Evolutionary conservation across 2,797 vertebrate species (phyloP).

Genomic region (Poeciliopsis infans): DNA sequence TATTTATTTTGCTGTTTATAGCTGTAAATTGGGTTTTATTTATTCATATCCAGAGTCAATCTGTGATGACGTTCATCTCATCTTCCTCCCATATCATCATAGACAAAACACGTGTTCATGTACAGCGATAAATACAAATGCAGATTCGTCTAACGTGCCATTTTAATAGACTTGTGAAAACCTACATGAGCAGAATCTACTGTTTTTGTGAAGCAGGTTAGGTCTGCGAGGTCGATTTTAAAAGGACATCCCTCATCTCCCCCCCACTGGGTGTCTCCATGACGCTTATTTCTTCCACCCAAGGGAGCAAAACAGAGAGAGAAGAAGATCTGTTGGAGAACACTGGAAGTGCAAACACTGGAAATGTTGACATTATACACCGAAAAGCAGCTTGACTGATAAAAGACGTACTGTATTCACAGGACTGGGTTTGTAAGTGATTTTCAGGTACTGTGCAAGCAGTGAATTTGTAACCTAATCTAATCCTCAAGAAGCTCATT

Average conservation of each 20-base stretch:
- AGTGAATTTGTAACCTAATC: conserved; percentile 57
- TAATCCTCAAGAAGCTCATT: conserved; percentile 16
- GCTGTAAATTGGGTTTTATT: conserved; percentile 73
- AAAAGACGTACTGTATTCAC: conserved; percentile 33
- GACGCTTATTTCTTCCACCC: conserved; percentile 65
- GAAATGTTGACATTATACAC: conserved; percentile 35
- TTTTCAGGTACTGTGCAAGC: conserved; percentile 63
- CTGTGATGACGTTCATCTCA: conserved; percentile 34
- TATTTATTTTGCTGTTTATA: conserved; percentile 70
- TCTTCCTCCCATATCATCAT: conserved; percentile 45
- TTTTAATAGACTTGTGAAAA: conserved; percentile 69
- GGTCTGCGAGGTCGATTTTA: conserved; percentile 38
- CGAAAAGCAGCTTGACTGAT: conserved; percentile 42
- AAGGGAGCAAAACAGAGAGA: conserved; percentile 37
- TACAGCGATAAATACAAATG: conserved; percentile 56
- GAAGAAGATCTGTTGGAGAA: conserved; percentile 36
- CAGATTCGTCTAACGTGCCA: conserved; percentile 77
- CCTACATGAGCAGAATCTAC: conserved; percentile 41
- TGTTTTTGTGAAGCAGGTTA: conserved; percentile 49
- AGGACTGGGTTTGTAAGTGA: conserved; percentile 55
- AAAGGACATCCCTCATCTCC: conserved; percentile 41
- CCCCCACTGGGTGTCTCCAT: conserved; percentile 61
- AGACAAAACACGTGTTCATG: conserved; percentile 45
- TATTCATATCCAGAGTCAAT: conserved; percentile 69
- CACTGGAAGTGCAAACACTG: conserved; percentile 66